phyloP scores from a whole-genome alignment of 2,797 vertebrate genomes.

The Enteromius treurensis region DNA sequence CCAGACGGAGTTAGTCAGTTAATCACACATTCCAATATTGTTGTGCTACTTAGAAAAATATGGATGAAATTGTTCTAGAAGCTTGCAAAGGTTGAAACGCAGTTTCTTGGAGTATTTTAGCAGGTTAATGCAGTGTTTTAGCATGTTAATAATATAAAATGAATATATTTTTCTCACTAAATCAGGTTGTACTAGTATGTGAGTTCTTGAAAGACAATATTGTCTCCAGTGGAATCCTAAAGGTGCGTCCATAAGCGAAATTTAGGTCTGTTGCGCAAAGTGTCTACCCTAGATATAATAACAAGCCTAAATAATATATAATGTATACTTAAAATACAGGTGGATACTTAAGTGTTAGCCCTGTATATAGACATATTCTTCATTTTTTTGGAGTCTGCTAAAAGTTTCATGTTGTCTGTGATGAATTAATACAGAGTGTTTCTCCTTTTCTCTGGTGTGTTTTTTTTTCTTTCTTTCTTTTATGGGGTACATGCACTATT shows the following conservation, averaged over 20 bases:
- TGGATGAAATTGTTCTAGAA: conserved; percentile 13
- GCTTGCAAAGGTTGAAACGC: background rate
- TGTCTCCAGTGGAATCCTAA: background rate
- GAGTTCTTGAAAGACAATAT: background rate
- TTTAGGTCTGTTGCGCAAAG: background rate
- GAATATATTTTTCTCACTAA: background rate
- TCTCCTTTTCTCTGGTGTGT: background rate
- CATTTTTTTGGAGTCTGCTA: background rate
- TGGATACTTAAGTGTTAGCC: background rate
- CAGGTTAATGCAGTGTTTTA: background rate
- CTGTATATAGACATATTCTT: background rate
- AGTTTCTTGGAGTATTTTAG: background rate
- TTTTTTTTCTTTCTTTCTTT: background rate
- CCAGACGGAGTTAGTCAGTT: conserved; percentile 23
- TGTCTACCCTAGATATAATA: background rate
- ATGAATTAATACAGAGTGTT: background rate
- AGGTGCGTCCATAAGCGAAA: background rate
- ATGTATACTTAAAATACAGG: background rate
- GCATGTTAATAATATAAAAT: background rate
- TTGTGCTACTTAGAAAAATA: conserved; percentile 1
- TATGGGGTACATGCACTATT: background rate
- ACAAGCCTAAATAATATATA: background rate
- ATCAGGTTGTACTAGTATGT: background rate
- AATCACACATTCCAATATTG: conserved; percentile 18
- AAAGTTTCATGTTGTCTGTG: conserved; percentile 16